These are phyloP conservation scores for Drosophila diplacantha DNA, from an alignment of 2,888 invertebrate species.

Conservation along the genomic window DNA sequence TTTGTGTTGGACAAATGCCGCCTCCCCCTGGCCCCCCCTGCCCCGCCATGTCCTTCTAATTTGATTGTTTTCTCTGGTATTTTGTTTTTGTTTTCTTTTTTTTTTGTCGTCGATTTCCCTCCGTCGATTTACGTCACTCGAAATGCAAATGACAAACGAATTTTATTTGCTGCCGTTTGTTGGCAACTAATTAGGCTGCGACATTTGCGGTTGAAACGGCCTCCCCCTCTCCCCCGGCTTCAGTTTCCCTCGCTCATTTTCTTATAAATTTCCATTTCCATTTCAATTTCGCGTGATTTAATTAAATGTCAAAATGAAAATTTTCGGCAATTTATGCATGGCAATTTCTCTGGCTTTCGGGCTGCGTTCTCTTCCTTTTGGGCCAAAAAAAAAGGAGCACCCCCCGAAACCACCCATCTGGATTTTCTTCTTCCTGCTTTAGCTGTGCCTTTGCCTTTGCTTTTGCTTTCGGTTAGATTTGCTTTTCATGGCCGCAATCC, in stretches of 20 bases:
- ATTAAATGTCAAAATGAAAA: conserved; percentile 63
- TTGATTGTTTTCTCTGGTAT: conserved; percentile 40
- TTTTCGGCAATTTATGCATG: conserved; percentile 56
- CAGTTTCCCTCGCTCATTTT: conserved; percentile 15
- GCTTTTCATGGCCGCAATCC: conserved; percentile 27
- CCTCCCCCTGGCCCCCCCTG: background rate
- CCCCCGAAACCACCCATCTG: conserved; percentile 6
- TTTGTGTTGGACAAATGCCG: conserved; percentile 36
- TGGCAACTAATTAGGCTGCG: conserved; percentile 56
- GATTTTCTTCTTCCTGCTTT: conserved; percentile 13
- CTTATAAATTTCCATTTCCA: conserved; percentile 36
- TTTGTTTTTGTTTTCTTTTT: background rate
- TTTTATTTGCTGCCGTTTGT: conserved; percentile 32
- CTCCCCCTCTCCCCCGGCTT: background rate
- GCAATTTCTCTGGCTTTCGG: conserved; percentile 26
- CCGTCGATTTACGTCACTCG: conserved; percentile 57
- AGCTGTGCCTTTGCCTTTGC: conserved; percentile 22
- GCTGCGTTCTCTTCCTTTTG: background rate
- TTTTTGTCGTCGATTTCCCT: conserved; percentile 30
- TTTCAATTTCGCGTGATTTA: conserved; percentile 62
- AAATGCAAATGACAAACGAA: conserved; percentile 61
- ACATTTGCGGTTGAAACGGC: conserved; percentile 53
- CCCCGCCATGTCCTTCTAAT: conserved; percentile 21
- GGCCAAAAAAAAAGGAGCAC: too few relatives aligned
- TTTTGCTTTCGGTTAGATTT: conserved; percentile 21